Base-by-base conservation (phyloP, 2,113 vertebrate species). In the Psittacula cyanocephala region DNA sequence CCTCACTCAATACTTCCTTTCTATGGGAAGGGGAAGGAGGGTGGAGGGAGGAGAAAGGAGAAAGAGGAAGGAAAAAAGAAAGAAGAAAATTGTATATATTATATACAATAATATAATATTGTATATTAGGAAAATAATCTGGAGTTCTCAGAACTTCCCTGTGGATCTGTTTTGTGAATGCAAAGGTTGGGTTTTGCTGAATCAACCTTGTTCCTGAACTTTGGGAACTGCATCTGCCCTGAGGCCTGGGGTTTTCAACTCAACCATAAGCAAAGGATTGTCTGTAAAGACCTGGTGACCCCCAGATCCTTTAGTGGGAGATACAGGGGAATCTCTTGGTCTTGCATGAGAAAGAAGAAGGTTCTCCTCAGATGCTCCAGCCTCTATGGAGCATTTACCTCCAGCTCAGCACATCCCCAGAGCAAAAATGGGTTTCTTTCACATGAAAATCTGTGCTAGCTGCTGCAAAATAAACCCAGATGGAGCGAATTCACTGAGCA, bases 401-500 rank as follows among this genome's bases (percentile, higher is more conserved):
- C 37, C 35, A 49, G 68, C 75, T 70, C 67, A 52, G 62, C 41
- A 27, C 29, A 71, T 6, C 27, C 29, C 35, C 29, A 7, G 39
- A 24, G 68, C 49, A 84, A 90, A 91, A 96, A 79, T 17, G 28
- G 17, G 41, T 64, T 68, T 52, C 17, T 70, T 95, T 68, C 75
- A 52, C 64, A 11, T 64, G 37, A 81, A 97, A 95, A 89, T 88
- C 78, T 10, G 47, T 53, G n/a, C 65, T 89, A 47, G 46, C 63
- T 86, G 80, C 83, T 84, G 83, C 71, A 47, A 69, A 96, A 70
- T 67, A 77, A 78, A 37, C 57, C 37, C 31, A 90, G 83, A 24
- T 46, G 89, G 77, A 82, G 81, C 68, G 41, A 27, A 67, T 57
- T 29, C 18, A 15, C 69, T 3, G 6, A 84, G 84, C 60, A 52